Percentiles rank a stretch among this genome's conserved stretches.
Evolutionary conservation across 2,888 invertebrate species (phyloP).

Genomic region (Tiphia femorata): DNA sequence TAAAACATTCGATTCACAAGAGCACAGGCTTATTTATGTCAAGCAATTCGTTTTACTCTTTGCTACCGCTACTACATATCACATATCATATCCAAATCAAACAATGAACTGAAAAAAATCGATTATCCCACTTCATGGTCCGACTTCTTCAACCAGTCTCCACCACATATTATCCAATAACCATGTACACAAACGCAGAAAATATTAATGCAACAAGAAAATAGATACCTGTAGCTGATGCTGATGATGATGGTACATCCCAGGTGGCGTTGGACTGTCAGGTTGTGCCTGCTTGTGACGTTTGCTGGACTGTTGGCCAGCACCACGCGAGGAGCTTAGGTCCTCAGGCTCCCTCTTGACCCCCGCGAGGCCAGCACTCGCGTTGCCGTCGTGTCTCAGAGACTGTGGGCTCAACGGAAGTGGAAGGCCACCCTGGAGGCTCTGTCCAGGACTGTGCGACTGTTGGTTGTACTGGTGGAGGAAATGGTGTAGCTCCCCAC

Average conservation of each 20-base stretch:
- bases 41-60: too few species aligned
- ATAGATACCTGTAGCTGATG: constrained; percentile 64
- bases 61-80: too few species aligned
- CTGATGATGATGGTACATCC: constrained; percentile 67
- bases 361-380: constrained; percentile 58
- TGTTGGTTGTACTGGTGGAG: constrained; percentile 67
- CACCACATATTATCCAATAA: too few species aligned
- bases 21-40: too few species aligned
- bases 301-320: constrained; percentile 61
- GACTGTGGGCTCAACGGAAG: constrained; percentile 66
- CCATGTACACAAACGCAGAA: too few species aligned
- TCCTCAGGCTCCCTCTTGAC: constrained; percentile 88
- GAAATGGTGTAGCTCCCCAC: constrained; percentile 68
- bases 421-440: constrained; percentile 69
- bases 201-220: too few species aligned
- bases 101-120: too few species aligned
- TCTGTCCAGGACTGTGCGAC: constrained; percentile 68
- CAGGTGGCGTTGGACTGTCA: constrained; percentile 65
- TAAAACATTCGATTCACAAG: too few species aligned
- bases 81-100: too few species aligned
- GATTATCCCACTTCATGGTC: too few species aligned
- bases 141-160: too few species aligned
- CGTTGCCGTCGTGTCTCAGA: constrained; percentile 60
- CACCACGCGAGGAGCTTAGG: constrained; percentile 73
- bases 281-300: constrained; percentile 61